These are phyloP conservation scores for Lamprotornis superbus DNA, from an alignment of 2,113 vertebrate species.

Conservation along the genomic window DNA sequence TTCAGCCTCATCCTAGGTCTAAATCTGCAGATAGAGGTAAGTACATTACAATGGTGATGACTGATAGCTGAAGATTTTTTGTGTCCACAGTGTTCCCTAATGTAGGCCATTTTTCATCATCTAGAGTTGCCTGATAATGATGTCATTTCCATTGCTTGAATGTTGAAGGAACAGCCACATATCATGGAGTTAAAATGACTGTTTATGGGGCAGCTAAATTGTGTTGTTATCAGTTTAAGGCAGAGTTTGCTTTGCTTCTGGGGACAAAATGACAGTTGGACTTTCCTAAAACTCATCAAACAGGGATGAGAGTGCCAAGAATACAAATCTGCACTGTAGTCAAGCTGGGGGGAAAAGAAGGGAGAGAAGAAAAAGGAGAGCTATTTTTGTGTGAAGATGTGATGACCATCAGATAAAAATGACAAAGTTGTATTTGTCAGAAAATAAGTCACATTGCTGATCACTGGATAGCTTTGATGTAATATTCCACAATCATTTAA, in stretches of 20 bases:
- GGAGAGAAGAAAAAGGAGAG: background rate
- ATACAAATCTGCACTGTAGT: conserved; percentile 52
- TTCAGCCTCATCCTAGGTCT: background rate
- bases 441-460: conserved; percentile 60
- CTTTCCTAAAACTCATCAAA: conserved; percentile 64
- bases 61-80: conserved; percentile 66
- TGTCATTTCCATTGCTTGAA: conserved; percentile 75
- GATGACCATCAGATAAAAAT: conserved; percentile 63
- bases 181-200: conserved; percentile 66
- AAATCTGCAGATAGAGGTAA: conserved; percentile 62
- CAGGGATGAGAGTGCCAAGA: conserved; percentile 34
- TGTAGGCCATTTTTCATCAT: conserved; percentile 73
- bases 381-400: conserved; percentile 33
- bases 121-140: conserved; percentile 70
- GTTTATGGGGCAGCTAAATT: conserved; percentile 66
- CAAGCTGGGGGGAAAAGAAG: background rate
- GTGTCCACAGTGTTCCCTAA: conserved; percentile 72
- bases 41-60: conserved; percentile 63
- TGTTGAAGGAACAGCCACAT: conserved; percentile 64
- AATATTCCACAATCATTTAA: conserved; percentile 43
- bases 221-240: conserved; percentile 71
- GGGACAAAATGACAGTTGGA: conserved; percentile 63
- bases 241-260: conserved; percentile 69
- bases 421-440: conserved; percentile 52
- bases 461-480: conserved; percentile 45